These are phyloP conservation scores for Anagrus nilaparvatae DNA, from an alignment of 1,140 invertebrate genomes.

Conservation along the genomic window DNA sequence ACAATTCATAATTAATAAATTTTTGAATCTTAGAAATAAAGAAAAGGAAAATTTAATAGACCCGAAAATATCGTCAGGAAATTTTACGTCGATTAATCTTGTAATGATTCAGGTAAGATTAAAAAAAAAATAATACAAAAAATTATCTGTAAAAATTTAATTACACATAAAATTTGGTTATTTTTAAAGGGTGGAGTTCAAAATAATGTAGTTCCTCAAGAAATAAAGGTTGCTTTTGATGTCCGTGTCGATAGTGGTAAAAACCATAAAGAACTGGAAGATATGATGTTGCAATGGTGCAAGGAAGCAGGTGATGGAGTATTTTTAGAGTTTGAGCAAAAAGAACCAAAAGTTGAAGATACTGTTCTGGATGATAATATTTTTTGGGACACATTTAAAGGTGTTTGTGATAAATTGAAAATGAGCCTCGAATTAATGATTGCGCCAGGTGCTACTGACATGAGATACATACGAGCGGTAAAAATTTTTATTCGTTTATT, in stretches of 20 bases:
- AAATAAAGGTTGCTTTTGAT: no score
- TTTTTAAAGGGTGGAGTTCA: no score
- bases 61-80: conserved; percentile 58
- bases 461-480: background rate
- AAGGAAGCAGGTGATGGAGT: no score
- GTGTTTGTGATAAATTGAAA: background rate
- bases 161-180: no score
- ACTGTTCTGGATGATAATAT: conserved; percentile 1
- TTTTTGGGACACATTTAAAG: background rate
- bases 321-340: no score
- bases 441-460: background rate
- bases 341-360: background rate
- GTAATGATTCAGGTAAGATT: conserved; percentile 65
- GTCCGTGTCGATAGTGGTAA: no score
- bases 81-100: conserved; percentile 80
- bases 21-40: conserved; percentile 59
- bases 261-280: no score
- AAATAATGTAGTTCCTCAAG: no score
- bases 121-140: no score
- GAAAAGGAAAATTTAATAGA: conserved; percentile 59
- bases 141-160: no score
- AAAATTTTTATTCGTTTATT: no score
- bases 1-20: conserved; percentile 60
- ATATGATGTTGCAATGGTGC: no score
- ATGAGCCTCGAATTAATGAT: background rate